Evolutionary conservation across 2,113 vertebrate genomes (phyloP).

Genomic region (Lepus europaeus): DNA sequence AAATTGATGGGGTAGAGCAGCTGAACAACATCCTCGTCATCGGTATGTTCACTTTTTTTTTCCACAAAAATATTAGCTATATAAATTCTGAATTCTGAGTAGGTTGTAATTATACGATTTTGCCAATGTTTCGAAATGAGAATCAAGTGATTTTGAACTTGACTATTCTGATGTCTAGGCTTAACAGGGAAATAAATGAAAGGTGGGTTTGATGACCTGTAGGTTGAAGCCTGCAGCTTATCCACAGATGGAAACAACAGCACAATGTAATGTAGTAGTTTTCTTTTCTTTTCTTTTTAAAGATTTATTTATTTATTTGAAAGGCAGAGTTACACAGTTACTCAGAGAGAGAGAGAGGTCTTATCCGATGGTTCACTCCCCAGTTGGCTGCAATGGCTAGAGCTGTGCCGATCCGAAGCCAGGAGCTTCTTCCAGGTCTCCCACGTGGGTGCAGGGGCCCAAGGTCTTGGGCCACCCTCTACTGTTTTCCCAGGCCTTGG

Average conservation of each 20-base stretch:
- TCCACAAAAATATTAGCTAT: neutral
- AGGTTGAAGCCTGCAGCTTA: neutral
- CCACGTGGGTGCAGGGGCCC: too few relatives aligned
- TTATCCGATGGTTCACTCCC: too few relatives aligned
- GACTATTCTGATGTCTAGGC: neutral
- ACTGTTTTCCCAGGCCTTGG: too few relatives aligned
- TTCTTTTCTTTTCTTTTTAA: neutral
- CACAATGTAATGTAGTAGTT: neutral
- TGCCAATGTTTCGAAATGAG: constrained; percentile 54
- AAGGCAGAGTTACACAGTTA: too few relatives aligned
- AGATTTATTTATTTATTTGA: too few relatives aligned
- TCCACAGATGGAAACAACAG: constrained; percentile 1
- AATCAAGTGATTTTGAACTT: constrained; percentile 18
- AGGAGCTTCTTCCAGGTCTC: too few relatives aligned
- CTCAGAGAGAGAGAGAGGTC: too few relatives aligned
- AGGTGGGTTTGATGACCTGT: neutral
- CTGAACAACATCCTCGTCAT: constrained; percentile 99
- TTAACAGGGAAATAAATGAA: constrained; percentile 32
- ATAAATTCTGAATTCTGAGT: neutral
- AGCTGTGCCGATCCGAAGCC: too few relatives aligned
- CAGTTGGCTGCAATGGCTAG: too few relatives aligned
- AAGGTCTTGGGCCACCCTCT: too few relatives aligned
- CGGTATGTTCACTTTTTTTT: constrained; percentile 87
- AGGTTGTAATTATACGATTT: neutral
- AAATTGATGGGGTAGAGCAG: constrained; percentile 98